Evolutionary conservation across 2,888 invertebrate species (phyloP), one percentile per base, ranked within the genome.

Genomic region (Macrophya alboannulata): DNA sequence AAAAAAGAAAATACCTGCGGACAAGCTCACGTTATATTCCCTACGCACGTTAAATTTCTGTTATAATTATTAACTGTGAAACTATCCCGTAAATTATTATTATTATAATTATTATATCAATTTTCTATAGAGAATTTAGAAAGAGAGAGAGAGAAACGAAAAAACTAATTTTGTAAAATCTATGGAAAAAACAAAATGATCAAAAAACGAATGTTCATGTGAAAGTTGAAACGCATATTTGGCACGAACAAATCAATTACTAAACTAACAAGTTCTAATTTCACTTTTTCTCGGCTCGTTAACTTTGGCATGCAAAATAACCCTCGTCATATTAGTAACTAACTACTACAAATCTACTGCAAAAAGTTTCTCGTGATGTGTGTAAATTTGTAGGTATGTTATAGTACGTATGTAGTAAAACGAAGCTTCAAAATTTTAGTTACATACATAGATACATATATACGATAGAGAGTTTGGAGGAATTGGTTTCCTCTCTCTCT

Each of bases 401-500:
- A 37, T 31, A 37, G 15, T 31, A 17, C 37, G 12, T 68, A 31
- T 3, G 4, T 12, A 6, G 51, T 15, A 25, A 77, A 77, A 77
- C 77, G 17, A 25, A 55, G 77, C 51, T 55, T 51, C 51, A 15
- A 77, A 55, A 77, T 55, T 55, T 55, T 8, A 55, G n/a, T 17
- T 55, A 55, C 55, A 17, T 55, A 55, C 12, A 48, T 12, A 12
- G 2, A 48, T 48, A 48, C 12, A n/a, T n/a, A n/a, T n/a, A n/a
- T n/a, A 48, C 45, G 37, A 40, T 25, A n/a, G 72, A 25, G 68
- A 68, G 68, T 83, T 83, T 68, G 43, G 45, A 68, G 83, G 71
- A 83, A 68, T 83, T 83, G 65, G 71, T 71, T 83, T 51, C 48
- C 83, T 43, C 21, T 81, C 71, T 82, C 68, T 51, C 51, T 48